A percentile compares a stretch with the other conserved stretches of the same genome.
phyloP scores from a whole-genome alignment of 1,140 invertebrate genomes.

The Carposina sasakii region DNA sequence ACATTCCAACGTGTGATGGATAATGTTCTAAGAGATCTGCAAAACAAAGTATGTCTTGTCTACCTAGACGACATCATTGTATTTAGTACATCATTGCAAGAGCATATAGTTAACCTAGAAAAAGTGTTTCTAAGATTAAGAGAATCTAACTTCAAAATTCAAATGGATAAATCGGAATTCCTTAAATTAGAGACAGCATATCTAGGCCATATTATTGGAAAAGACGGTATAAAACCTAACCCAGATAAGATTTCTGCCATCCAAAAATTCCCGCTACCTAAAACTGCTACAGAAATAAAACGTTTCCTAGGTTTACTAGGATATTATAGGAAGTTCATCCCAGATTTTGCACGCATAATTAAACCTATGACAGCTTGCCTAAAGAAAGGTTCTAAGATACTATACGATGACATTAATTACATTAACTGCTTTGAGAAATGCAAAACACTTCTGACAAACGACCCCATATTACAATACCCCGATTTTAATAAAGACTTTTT shows the following conservation, averaged over 20 bases:
- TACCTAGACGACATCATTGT: not conserved
- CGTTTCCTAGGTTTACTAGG: slow-evolving; percentile 28
- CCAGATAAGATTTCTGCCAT: not conserved
- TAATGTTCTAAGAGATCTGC: not conserved
- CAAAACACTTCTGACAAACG: too few relatives aligned
- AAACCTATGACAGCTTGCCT: slow-evolving; percentile 3
- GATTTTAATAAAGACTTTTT: too few relatives aligned
- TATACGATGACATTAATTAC: too few relatives aligned
- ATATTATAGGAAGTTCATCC: slow-evolving; percentile 35
- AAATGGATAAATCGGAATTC: not conserved
- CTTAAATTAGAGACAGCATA: slow-evolving; percentile 9
- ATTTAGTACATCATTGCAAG: too few relatives aligned
- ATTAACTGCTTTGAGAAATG: too few relatives aligned
- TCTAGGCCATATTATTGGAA: slow-evolving; percentile 14
- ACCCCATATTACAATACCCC: too few relatives aligned
- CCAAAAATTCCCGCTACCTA: not conserved
- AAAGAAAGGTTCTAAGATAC: too few relatives aligned
- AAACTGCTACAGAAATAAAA: slow-evolving; percentile 21
- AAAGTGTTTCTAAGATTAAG: too few relatives aligned
- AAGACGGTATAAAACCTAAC: slow-evolving; percentile 15
- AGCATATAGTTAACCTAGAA: too few relatives aligned
- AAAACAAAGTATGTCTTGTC: not conserved
- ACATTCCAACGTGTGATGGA: not conserved
- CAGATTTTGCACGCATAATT: slow-evolving; percentile 27
- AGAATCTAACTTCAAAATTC: slow-evolving; percentile 15